Conservation (phyloP, 2,888 invertebrate genomes). For the Andrena minutula region DNA sequence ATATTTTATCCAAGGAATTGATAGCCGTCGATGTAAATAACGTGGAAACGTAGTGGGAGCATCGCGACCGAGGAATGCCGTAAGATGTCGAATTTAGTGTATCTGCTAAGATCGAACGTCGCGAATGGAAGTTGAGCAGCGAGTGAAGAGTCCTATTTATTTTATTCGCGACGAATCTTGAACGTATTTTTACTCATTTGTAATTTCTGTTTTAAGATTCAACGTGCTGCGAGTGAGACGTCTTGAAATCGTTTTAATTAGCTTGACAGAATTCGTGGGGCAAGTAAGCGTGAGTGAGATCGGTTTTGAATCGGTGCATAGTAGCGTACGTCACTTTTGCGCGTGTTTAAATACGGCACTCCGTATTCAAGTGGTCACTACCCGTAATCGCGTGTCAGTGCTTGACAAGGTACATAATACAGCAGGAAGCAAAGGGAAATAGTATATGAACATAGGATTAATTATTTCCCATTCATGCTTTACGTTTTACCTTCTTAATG, state of each 20-base stretch:
- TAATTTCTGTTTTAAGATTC: constrained; percentile 22
- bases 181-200: neutral
- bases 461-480: neutral
- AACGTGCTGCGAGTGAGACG: neutral
- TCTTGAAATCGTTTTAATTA: constrained; percentile 36
- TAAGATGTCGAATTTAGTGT: too few relatives aligned
- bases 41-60: neutral
- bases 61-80: neutral
- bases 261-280: neutral
- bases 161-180: neutral
- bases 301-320: constrained; percentile 7
- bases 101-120: too few relatives aligned
- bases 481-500: neutral
- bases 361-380: too few relatives aligned
- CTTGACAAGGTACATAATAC: too few relatives aligned
- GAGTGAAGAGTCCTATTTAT: too few relatives aligned
- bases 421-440: too few relatives aligned
- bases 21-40: neutral
- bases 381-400: neutral
- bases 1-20: neutral
- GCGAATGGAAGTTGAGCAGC: too few relatives aligned
- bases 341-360: neutral
- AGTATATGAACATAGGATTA: too few relatives aligned
- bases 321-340: neutral
- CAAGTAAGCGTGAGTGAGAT: constrained; percentile 8